Percentiles rank a stretch among this genome's conserved stretches.
phyloP scores from a whole-genome alignment of 2,113 vertebrate genomes.

The Tupaia tana region DNA sequence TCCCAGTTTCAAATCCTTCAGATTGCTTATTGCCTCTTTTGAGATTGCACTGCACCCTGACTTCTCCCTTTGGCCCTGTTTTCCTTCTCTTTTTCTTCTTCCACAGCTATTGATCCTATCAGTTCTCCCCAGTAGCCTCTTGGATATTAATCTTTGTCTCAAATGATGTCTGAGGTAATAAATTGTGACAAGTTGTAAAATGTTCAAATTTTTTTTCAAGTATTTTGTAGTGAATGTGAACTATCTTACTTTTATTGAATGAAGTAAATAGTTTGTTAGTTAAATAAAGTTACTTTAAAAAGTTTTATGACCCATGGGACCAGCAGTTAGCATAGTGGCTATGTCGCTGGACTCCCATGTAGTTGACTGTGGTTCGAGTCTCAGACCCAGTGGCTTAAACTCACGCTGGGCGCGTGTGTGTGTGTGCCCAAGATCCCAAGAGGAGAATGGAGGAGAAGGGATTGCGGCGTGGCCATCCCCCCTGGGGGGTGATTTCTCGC shows the following conservation, averaged over 20 bases:
- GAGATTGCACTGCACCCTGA: neutral
- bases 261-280: neutral
- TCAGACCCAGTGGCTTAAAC: too few relatives aligned
- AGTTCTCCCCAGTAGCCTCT: neutral
- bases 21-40: neutral
- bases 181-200: neutral
- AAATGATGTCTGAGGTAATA: neutral
- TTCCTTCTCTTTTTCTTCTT: neutral
- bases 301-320: neutral
- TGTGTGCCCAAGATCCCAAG: too few relatives aligned
- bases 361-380: too few relatives aligned
- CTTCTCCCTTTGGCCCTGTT: neutral
- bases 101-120: neutral
- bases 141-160: neutral
- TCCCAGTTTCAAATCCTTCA: neutral
- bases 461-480: too few relatives aligned
- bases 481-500: too few relatives aligned
- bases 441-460: too few relatives aligned
- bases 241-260: neutral
- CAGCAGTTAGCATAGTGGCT: too few relatives aligned
- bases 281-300: slow-evolving; percentile 35
- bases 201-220: neutral
- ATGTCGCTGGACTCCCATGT: too few relatives aligned
- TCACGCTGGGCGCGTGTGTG: too few relatives aligned
- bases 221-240: neutral